Evolutionary conservation across 2,888 invertebrate species (phyloP), one percentile per base, ranked within the genome.

Genomic region (Steinernema scapterisci): DNA sequence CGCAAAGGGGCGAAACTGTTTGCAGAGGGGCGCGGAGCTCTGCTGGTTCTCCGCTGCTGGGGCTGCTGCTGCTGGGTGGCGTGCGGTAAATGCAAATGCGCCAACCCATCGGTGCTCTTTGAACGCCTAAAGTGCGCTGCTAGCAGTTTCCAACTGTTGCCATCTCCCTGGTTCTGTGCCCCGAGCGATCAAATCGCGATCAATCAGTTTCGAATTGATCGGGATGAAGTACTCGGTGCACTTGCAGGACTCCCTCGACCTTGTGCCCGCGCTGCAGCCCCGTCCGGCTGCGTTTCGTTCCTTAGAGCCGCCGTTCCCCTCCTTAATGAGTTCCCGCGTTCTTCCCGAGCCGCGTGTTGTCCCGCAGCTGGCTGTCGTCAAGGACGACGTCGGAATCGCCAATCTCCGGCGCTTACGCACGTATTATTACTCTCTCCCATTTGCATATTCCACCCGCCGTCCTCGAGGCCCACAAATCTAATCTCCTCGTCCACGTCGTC

Each of bases 51-150:
- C 9, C 38, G 38, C 38, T 3, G 38, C 38, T 38, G 38, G 38
- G 38, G 38, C 38, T 38, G 5, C 5, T 38, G 38, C 9, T 3
- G 38, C 5, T 38, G 38, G 38, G 38, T 11, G 23, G 25, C 19
- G 63, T 63, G 63, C 31, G 63, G 63, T 63, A 63, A 63, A 63
- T 63, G 63, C 63, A 63, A 63, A 63, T 63, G 63, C 63, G 63
- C 63, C 1, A 27, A 63, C 63, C 16, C 63, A 38, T 3, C 38
- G 38, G 9, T 38, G 63, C 63, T 63, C 63, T 63, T 63, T 63
- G 63, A 63, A 63, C 63, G 38, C 63, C 63, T 63, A 63, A 63
- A 63, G 63, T 63, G 63, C 54, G 54, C 63, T 38, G 38, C 38
- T 38, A n/a, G 38, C 38, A 38, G 38, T 38, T 25, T 48, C 51